Conservation (phyloP, 1,140 invertebrate species). For the Dendroctonus valens region DNA sequence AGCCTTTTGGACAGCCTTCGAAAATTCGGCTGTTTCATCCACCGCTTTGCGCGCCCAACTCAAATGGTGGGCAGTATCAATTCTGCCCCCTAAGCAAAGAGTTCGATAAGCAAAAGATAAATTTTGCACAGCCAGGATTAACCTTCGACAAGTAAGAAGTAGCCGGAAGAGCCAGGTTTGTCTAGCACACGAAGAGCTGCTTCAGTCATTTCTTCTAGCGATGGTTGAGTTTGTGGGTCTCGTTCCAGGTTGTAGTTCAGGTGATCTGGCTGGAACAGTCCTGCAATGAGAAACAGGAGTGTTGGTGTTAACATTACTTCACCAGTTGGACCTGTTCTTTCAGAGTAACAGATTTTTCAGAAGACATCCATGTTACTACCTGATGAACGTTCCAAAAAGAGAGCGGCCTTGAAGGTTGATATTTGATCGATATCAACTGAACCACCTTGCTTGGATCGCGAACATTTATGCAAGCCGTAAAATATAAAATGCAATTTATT, state of each 20-base stretch:
- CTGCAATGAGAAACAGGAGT: slow-evolving; percentile 48
- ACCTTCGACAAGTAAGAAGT: slow-evolving; percentile 57
- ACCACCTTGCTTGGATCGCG: no score
- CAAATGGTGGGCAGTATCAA: slow-evolving; percentile 72
- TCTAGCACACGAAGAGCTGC: slow-evolving; percentile 73
- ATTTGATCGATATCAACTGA: no score
- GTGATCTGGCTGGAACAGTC: slow-evolving; percentile 58
- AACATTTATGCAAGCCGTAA: no score
- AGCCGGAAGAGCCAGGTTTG: slow-evolving; percentile 65
- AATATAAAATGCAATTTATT: no score
- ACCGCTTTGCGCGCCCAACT: slow-evolving; percentile 63
- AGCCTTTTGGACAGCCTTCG: slow-evolving; percentile 64
- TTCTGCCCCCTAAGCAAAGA: slow-evolving; percentile 63
- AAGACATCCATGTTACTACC: no score
- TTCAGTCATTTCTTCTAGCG: slow-evolving; percentile 76
- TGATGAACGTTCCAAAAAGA: no score
- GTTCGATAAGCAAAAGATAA: not conserved
- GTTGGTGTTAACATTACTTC: no score
- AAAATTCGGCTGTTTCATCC: slow-evolving; percentile 67
- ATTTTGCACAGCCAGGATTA: not conserved
- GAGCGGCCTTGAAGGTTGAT: no score
- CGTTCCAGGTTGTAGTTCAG: slow-evolving; percentile 60
- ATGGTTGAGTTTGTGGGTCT: slow-evolving; percentile 58
- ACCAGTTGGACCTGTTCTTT: no score
- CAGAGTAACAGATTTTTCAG: no score